Percentiles rank a stretch among this genome's conserved stretches.
These are phyloP conservation scores for Diacarnus erythraeanus DNA, from an alignment of 37 sponge, comb jelly and placozoan genomes.

Conservation along the genomic window DNA sequence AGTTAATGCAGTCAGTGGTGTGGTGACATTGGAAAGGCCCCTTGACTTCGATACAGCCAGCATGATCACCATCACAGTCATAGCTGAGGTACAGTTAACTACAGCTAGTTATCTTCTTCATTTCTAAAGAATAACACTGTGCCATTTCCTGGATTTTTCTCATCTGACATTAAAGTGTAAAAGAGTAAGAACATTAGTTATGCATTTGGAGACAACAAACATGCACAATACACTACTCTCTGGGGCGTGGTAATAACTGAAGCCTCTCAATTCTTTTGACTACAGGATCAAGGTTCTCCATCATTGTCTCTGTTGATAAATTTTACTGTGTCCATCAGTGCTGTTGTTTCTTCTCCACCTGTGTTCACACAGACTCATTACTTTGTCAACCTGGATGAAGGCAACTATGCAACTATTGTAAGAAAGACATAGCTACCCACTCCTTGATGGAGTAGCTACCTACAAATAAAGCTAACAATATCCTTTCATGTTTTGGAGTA, in stretches of 20 bases:
- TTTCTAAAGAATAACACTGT: too few species aligned
- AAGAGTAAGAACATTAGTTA: too few species aligned
- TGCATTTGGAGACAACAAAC: too few species aligned
- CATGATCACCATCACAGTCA: background rate
- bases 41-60: background rate
- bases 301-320: conserved; percentile 1
- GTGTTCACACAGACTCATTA: conserved; percentile 27
- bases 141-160: too few species aligned
- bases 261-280: background rate
- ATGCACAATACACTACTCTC: too few species aligned
- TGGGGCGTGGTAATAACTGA: background rate
- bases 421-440: too few species aligned
- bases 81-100: conserved; percentile 26
- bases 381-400: conserved; percentile 20
- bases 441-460: too few species aligned
- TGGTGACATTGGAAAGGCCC: background rate
- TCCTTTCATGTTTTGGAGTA: too few species aligned
- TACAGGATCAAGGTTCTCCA: conserved; percentile 37
- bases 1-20: background rate
- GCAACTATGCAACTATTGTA: conserved; percentile 5
- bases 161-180: too few species aligned
- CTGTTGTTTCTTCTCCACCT: conserved; percentile 6
- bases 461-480: too few species aligned
- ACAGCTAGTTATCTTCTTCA: too few species aligned
- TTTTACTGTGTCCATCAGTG: conserved; percentile 12